Evolutionary conservation across 2,113 vertebrate species (phyloP).

Genomic region (Ptyas mucosa): DNA sequence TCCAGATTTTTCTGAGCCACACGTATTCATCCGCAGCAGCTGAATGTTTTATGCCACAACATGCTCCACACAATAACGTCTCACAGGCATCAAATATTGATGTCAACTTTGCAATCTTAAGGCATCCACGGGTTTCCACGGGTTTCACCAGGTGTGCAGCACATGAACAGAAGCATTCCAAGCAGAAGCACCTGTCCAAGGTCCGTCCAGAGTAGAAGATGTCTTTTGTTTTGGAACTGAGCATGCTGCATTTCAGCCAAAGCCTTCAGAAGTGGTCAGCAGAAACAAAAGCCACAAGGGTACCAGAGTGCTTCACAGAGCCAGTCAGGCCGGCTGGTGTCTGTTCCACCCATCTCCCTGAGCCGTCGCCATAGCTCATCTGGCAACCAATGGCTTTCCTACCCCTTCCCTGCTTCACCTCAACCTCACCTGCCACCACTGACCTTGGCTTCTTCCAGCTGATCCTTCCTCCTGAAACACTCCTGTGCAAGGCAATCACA

Average conservation of each 20-base stretch:
- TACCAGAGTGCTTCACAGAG: background rate
- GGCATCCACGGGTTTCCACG: no score
- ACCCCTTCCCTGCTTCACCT: background rate
- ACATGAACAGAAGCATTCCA: background rate
- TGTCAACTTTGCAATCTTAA: background rate
- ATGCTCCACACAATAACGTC: background rate
- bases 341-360: background rate
- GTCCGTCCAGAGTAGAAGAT: background rate
- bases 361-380: background rate
- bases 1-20: background rate
- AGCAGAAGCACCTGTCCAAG: background rate
- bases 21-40: background rate
- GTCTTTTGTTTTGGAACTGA: background rate
- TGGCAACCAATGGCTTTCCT: background rate
- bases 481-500: no score
- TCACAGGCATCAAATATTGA: background rate
- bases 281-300: background rate
- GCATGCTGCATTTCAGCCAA: background rate
- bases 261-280: background rate
- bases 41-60: background rate
- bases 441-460: background rate
- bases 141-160: background rate
- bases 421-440: background rate
- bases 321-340: background rate
- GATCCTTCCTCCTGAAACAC: background rate